Percentiles rank a stretch among this genome's conserved stretches.
phyloP scores from a whole-genome alignment of 2,113 vertebrate genomes.

The Prunella fulvescens region DNA sequence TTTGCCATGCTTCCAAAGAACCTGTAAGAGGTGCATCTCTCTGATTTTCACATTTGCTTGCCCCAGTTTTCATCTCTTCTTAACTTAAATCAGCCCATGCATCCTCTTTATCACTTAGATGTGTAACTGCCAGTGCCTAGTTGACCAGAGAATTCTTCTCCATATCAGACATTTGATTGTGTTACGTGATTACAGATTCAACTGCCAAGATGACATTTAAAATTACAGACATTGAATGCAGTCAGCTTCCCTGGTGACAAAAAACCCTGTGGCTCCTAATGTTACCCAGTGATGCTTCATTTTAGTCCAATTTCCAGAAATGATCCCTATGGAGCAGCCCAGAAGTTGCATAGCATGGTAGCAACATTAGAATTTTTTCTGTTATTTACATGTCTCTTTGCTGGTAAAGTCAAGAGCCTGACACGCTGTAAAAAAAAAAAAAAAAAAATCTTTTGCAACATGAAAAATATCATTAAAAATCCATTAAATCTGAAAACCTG shows the following conservation, averaged over 20 bases:
- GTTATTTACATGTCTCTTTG: background rate
- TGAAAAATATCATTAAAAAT: conserved; percentile 13
- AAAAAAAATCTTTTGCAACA: background rate
- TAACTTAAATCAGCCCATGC: background rate
- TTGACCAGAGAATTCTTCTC: background rate
- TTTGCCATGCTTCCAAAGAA: background rate
- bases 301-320: background rate
- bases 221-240: background rate
- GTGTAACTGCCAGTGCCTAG: background rate
- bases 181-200: background rate
- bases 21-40: background rate
- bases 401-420: background rate
- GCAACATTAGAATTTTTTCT: background rate
- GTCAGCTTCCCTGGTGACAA: background rate
- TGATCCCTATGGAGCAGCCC: background rate
- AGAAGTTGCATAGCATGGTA: background rate
- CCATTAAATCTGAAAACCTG: background rate
- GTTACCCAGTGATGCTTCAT: background rate
- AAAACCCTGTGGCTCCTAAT: background rate
- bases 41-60: background rate
- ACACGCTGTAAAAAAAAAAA: accelerated
- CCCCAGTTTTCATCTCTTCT: background rate
- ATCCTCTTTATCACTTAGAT: background rate
- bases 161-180: background rate
- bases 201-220: background rate